These are phyloP conservation scores for Drosophila bunnanda DNA, from an alignment of 2,888 invertebrate species.

Conservation along the genomic window DNA sequence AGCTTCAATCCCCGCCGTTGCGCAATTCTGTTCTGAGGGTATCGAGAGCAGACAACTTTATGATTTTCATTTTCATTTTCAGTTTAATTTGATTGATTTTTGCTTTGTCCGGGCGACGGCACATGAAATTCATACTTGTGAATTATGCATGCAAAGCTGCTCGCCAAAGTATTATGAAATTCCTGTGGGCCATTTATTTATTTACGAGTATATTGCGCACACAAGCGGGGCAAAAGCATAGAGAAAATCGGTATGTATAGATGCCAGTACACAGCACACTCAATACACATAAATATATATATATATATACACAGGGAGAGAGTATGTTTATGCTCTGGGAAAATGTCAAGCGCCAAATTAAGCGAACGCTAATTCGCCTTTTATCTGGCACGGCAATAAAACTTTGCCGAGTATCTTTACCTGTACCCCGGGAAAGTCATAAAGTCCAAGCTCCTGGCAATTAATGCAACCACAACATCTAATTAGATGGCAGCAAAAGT, in stretches of 20 bases:
- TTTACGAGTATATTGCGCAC: constrained; percentile 45
- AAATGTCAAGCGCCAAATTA: constrained; percentile 54
- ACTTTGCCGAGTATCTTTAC: constrained; percentile 26
- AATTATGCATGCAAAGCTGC: constrained; percentile 72
- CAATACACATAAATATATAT: background rate
- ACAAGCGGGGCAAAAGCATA: constrained; percentile 14
- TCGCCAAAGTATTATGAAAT: constrained; percentile 58
- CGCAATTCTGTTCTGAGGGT: background rate
- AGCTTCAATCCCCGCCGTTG: constrained; percentile 9
- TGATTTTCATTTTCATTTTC: constrained; percentile 72
- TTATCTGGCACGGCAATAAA: constrained; percentile 57
- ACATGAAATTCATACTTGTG: constrained; percentile 59
- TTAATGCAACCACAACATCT: constrained; percentile 73
- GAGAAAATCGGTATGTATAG: constrained; percentile 7
- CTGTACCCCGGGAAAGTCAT: constrained; percentile 57
- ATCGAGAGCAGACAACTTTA: constrained; percentile 32
- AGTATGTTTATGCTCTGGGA: constrained; percentile 3
- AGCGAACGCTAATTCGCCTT: constrained; percentile 60
- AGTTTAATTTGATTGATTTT: constrained; percentile 77
- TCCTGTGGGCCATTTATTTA: constrained; percentile 60
- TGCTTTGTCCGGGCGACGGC: constrained; percentile 36
- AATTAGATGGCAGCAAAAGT: constrained; percentile 74
- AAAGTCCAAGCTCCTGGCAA: constrained; percentile 69
- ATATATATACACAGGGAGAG: background rate
- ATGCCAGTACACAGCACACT: background rate